phyloP scores from a whole-genome alignment of 2,888 invertebrate species.

The Celastrina argiolus region DNA sequence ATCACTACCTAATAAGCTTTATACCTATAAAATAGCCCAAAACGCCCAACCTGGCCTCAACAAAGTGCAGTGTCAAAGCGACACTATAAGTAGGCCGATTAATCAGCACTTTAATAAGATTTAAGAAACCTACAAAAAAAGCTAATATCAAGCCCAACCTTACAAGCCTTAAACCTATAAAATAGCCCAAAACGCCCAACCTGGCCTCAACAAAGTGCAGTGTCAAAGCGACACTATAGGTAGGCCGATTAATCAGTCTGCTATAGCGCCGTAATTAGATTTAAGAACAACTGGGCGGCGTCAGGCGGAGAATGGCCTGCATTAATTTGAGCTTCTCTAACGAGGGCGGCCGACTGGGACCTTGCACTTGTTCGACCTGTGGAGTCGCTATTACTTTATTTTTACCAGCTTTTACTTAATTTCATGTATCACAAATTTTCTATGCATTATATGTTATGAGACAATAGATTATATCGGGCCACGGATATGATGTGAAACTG shows the following conservation, averaged over 20 bases:
- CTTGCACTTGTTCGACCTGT: slow-evolving; percentile 43
- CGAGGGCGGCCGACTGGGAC: slow-evolving; percentile 70
- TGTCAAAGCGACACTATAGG: slow-evolving; percentile 38
- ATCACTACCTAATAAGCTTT: neutral
- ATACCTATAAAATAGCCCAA: neutral
- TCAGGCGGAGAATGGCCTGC: slow-evolving; percentile 74
- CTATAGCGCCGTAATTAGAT: slow-evolving; percentile 68
- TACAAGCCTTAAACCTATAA: neutral
- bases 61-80: slow-evolving; percentile 39
- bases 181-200: neutral
- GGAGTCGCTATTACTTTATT: slow-evolving; percentile 38
- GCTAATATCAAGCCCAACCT: neutral
- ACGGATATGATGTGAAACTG: too few relatives aligned
- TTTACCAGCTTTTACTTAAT: too few relatives aligned
- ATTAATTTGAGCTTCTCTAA: slow-evolving; percentile 77
- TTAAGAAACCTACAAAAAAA: neutral
- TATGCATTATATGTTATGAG: too few relatives aligned
- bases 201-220: slow-evolving; percentile 34
- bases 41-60: slow-evolving; percentile 23
- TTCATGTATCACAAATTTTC: too few relatives aligned
- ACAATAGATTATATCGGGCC: too few relatives aligned
- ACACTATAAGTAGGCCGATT: slow-evolving; percentile 39
- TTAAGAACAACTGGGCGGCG: slow-evolving; percentile 78
- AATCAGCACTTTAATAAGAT: slow-evolving; percentile 66
- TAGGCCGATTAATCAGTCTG: slow-evolving; percentile 42